Conservation (phyloP, 1,140 invertebrate genomes). For the Gonatopus flavifemur region DNA sequence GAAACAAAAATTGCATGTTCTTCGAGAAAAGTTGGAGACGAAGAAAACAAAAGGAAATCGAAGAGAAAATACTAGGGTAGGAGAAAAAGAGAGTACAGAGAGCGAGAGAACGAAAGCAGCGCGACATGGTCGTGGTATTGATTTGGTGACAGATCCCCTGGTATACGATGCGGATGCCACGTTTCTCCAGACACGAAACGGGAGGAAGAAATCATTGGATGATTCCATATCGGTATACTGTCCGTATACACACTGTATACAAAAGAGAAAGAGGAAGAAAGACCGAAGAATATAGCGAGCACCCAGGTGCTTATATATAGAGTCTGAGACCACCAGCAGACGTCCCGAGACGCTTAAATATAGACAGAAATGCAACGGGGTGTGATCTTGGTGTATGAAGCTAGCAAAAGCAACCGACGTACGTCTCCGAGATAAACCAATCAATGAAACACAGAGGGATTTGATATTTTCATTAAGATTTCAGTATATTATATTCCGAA, state of each 20-base stretch:
- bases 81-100: neutral
- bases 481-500: too few species aligned
- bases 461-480: too few species aligned
- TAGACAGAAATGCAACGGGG: conserved; percentile 47
- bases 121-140: conserved; percentile 31
- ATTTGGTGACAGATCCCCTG: conserved; percentile 37
- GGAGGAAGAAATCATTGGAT: conserved; percentile 3
- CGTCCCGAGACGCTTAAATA: conserved; percentile 46
- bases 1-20: too few species aligned
- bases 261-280: conserved; percentile 19
- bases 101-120: conserved; percentile 2
- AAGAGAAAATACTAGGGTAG: neutral
- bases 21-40: too few species aligned
- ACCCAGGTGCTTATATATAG: conserved; percentile 48
- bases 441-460: too few species aligned
- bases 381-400: too few species aligned
- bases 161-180: conserved; percentile 20
- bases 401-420: too few species aligned
- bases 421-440: too few species aligned
- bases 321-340: conserved; percentile 38
- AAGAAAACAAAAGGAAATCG: neutral
- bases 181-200: conserved; percentile 14
- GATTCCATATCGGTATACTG: conserved; percentile 5
- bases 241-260: too few species aligned
- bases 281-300: conserved; percentile 24